phyloP scores from a whole-genome alignment of 2,888 invertebrate genomes.

The Proisotoma minuta region DNA sequence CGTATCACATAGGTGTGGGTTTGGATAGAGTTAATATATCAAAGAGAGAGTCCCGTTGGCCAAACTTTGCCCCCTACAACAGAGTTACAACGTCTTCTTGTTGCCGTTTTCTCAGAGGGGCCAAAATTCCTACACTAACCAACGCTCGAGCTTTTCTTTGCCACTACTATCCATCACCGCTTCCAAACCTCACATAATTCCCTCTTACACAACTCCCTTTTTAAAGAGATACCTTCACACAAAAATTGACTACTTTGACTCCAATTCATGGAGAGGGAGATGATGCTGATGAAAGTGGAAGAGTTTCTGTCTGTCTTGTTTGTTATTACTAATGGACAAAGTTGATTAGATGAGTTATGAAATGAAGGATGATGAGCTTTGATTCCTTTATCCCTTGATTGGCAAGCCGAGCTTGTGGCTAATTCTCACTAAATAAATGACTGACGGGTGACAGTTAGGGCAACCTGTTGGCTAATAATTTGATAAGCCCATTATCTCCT shows the following conservation, averaged over 20 bases:
- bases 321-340: neutral
- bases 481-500: neutral
- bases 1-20: too few relatives aligned
- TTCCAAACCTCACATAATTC: too few relatives aligned
- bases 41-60: slow-evolving; percentile 33
- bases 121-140: neutral
- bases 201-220: too few relatives aligned
- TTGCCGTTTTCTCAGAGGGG: neutral
- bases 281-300: neutral
- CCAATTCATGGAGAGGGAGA: too few relatives aligned
- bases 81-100: too few relatives aligned
- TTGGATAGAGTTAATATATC: slow-evolving; percentile 51
- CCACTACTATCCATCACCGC: neutral
- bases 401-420: neutral
- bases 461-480: neutral
- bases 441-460: neutral
- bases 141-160: neutral
- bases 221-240: too few relatives aligned
- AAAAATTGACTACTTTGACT: too few relatives aligned
- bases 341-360: neutral
- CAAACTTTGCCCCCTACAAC: neutral
- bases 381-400: neutral
- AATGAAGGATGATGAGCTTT: neutral
- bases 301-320: neutral
- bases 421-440: neutral